Evolutionary conservation across 1,140 invertebrate genomes (phyloP), one percentile per base, ranked within the genome.

Genomic region (Drosophila sp.): DNA sequence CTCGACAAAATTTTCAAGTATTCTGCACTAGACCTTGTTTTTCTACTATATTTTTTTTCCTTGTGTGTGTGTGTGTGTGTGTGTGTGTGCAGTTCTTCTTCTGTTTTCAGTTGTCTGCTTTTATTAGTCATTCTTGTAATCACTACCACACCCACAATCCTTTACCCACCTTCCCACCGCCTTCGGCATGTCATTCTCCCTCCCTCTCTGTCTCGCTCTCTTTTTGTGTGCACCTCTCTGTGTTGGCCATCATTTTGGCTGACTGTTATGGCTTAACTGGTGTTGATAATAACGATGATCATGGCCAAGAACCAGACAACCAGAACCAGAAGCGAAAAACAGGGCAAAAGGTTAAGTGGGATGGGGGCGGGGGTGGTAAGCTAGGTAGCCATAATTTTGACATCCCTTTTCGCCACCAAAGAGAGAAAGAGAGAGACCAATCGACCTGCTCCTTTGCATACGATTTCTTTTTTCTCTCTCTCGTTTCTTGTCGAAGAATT

Each of bases 251-350:
- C 23, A 50, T 8, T 27, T 50, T 50, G 44, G 44, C 54, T 70
- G 54, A 55, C 67, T 76, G 71, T 87, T 79, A 76, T 72, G 82
- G 83, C 79, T 65, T 72, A 82, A 86, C 83, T 86, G 83, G 69
- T 86, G 83, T 86, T 86, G 82, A 86, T 86, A 87, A 76, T 72
- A 86, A 75, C 83, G 79, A 87, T 76, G 83, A 86, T 86, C 83
- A 83, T 73, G 66, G 50, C 57, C 50, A 10, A 40, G 54, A 56
- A 33, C 27, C 55, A 17, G 23, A 10, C 25, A 40, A 63, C 27
- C 33, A 30, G n/a, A 44, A 71, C 17, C 4, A 38, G 23, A 27
- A 27, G 27, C 25, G n/a, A 25, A 50, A 29, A 10, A n/a, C 35
- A 10, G 60, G 58, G 61, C 17, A 40, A 72, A 38, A 57, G 23